Base-by-base conservation (phyloP, 2,113 vertebrate species). In the Festucalex cinctus region DNA sequence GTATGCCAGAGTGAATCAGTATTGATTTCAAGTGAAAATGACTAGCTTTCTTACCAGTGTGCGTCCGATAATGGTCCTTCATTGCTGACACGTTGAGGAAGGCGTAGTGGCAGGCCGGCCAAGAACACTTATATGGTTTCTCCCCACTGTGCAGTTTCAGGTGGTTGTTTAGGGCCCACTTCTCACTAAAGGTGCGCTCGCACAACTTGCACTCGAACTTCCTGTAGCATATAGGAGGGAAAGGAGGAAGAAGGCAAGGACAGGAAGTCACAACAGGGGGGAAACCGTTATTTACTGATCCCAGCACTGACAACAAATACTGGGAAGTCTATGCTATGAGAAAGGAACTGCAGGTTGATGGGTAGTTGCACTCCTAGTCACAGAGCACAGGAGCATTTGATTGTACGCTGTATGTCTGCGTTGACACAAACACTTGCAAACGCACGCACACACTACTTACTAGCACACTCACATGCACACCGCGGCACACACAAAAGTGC, bases 111-210 rank as follows among this genome's bases (percentile, higher is more conserved):
- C 97, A 99, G 24, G 95, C 95, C 3, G 94, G 93, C 97, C 97
- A 99, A 74, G 89, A 87, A 54, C 97, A 99, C 87, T 98, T 98
- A 80, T 94, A 98, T 0, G 97, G 97, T 86, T 99, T 98, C 84
- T 98, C 93, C 75, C 97, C 97, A 0, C 94, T 98, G 92, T 99
- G 97, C 68, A 99, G 95, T 75, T 98, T 98, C 95, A 95, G 95
- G 88, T 99, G 97, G 91, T 98, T 98, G 92, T 97, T 98, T 75
- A 99, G 90, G 5, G 97, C 96, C 97, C 97, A 99, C 86, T 96
- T 98, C 92, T 99, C 97, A 0, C 94, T 96, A 88, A 99, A 99
- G 81, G 94, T 95, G 75, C 97, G 92, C 54, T 98, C 95, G 24
- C 97, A 99, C 79, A 98, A 78, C 65, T 94, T 92, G 69, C 97